A percentile compares a stretch with the other conserved stretches of the same genome.
Evolutionary conservation across 1,140 invertebrate genomes (phyloP).

Genomic region (Micrasema minimum): DNA sequence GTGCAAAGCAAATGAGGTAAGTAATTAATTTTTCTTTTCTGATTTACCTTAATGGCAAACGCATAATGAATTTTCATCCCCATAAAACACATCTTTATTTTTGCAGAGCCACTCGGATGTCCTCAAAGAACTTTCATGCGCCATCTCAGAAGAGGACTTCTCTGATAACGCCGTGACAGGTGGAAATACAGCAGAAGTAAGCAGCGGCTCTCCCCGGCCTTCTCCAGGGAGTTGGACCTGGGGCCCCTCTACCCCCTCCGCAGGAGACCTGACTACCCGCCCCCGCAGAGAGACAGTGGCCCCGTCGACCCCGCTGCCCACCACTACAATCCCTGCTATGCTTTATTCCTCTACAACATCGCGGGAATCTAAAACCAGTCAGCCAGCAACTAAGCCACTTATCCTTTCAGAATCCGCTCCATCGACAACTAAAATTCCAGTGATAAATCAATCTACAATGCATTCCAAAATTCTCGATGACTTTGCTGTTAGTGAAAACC

Average conservation of each 20-base stretch:
- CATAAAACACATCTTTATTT: not conserved
- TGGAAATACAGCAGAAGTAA: slow-evolving; percentile 22
- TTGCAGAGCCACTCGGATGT: slow-evolving; percentile 64
- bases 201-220: slow-evolving; percentile 53
- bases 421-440: not conserved
- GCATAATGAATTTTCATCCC: too few relatives aligned
- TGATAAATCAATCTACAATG: slow-evolving; percentile 9
- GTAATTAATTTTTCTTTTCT: not conserved
- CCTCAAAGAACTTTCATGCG: slow-evolving; percentile 61
- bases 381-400: not conserved
- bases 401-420: not conserved
- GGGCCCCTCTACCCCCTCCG: slow-evolving; percentile 56
- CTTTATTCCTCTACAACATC: not conserved
- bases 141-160: slow-evolving; percentile 59
- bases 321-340: slow-evolving; percentile 41
- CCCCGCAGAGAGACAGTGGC: slow-evolving; percentile 42
- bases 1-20: slow-evolving; percentile 76
- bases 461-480: slow-evolving; percentile 31
- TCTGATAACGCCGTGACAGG: slow-evolving; percentile 45
- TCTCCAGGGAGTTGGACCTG: slow-evolving; percentile 54
- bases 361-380: not conserved
- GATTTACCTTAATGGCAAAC: too few relatives aligned
- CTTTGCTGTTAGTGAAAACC: slow-evolving; percentile 43
- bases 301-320: slow-evolving; percentile 38
- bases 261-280: slow-evolving; percentile 50